Percentiles rank a stretch among this genome's conserved stretches.
Conservation (phyloP, 2,888 invertebrate species). For the Yponomeuta sedellus region DNA sequence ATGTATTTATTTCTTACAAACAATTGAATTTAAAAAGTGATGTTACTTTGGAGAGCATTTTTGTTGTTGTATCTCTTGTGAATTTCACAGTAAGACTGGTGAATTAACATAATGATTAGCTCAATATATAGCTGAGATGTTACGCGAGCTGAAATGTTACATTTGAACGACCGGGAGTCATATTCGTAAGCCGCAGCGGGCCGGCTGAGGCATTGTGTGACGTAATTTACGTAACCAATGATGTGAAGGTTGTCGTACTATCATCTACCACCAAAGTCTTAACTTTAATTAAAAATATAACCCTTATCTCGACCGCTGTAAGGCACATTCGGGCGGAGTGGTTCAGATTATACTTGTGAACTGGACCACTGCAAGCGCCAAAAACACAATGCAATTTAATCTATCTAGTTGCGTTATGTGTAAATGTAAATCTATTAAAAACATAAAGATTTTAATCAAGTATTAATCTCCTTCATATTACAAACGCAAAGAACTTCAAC, state of each 20-base stretch:
- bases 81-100: conserved; percentile 71
- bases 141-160: conserved; percentile 71
- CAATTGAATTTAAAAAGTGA: conserved; percentile 15
- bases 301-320: conserved; percentile 3
- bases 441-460: not conserved
- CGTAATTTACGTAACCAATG: conserved; percentile 71
- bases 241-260: conserved; percentile 61
- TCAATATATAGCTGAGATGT: conserved; percentile 75
- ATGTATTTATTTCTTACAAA: conserved; percentile 20
- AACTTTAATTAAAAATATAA: not conserved
- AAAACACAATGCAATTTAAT: not conserved
- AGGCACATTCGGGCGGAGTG: not conserved
- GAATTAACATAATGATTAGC: conserved; percentile 70
- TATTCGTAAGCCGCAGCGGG: conserved; percentile 50
- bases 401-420: not conserved
- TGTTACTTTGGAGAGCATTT: conserved; percentile 66
- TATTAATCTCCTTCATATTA: not conserved
- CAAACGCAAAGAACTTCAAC: not conserved
- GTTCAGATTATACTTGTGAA: not conserved
- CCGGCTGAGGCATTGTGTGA: conserved; percentile 52
- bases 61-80: conserved; percentile 59
- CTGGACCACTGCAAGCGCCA: not conserved
- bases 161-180: conserved; percentile 61
- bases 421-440: not conserved
- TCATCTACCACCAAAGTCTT: conserved; percentile 27